Base-by-base conservation (phyloP, 2,888 invertebrate genomes). In the Isoperla grammatica region DNA sequence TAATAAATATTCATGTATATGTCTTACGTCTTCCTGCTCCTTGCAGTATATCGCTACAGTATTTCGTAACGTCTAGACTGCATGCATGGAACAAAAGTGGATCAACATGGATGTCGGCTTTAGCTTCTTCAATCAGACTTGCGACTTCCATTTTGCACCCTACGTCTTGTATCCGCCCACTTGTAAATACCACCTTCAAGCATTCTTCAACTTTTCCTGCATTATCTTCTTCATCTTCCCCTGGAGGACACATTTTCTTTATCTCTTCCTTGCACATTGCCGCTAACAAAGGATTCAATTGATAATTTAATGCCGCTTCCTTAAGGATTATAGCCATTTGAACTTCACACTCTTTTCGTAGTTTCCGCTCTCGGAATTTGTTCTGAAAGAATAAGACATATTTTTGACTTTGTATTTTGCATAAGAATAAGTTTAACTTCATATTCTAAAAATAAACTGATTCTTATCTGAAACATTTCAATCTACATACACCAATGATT, bases 91-190 rank as follows among this genome's bases (percentile, higher is more conserved):
- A 90, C 61, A 99, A 76, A 50, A 94, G 75, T 0, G 96, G 96
- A 78, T 99, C 98, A 1, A 93, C 90, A 67, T 97, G 91, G 64
- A 99, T 94, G 73, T 99, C 98, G 0, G 94, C 90, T 71, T 90
- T 87, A 0, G 89, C 86, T 72, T 92, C 90, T 69, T 92, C 90
- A 65, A 97, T 90, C 63, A 95, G 81, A 67, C 88, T 86, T 0
- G 92, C 92, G 17, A 98, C 87, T 77, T 95, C 94, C 63, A 86
- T 77, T 46, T 86, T 84, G 72, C 95, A 95, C 65, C 85, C 85
- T 8, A 82, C 81, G 35, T 86, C 86, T 63, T 84, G 83, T 56
- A 91, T 86, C 71, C 82, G 81, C 65, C 85, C 86, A 67, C 83
- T 82, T 60, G 90, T 77, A 59, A 91, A 84, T 12, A 89, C 87